Percentiles rank a stretch among this genome's conserved stretches.
phyloP scores from a whole-genome alignment of 2,113 vertebrate species.

The Acanthochromis polyacanthus region DNA sequence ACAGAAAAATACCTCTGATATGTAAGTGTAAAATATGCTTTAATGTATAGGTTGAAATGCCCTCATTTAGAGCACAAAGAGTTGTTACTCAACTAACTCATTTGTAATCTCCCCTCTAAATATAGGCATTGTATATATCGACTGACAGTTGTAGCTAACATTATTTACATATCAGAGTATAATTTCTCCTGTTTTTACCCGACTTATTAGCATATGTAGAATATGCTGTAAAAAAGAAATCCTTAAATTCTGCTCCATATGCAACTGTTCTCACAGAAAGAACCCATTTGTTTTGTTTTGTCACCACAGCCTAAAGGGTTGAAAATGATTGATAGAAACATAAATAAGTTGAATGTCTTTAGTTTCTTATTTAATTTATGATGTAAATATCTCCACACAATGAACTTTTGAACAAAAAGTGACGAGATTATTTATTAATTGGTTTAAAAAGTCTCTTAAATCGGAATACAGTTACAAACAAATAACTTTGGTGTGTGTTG shows the following conservation, averaged over 20 bases:
- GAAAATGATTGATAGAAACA: slow-evolving; percentile 33
- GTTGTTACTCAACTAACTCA: slow-evolving; percentile 10
- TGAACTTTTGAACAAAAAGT: slow-evolving; percentile 92
- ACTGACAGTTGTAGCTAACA: slow-evolving; percentile 28
- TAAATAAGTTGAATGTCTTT: slow-evolving; percentile 88
- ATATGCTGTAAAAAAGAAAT: slow-evolving; percentile 34
- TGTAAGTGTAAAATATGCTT: slow-evolving; percentile 55
- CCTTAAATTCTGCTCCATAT: slow-evolving; percentile 37
- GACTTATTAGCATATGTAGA: slow-evolving; percentile 33
- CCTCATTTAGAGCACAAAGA: slow-evolving; percentile 3
- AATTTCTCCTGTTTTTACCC: slow-evolving; percentile 53
- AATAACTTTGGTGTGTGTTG: slow-evolving; percentile 36
- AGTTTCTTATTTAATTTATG: slow-evolving; percentile 96
- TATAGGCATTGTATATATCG: slow-evolving; percentile 40
- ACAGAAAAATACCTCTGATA: slow-evolving; percentile 55
- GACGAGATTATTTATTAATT: slow-evolving; percentile 99
- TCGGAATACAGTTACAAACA: slow-evolving; percentile 92
- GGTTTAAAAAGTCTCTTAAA: slow-evolving; percentile 87
- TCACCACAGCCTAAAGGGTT: slow-evolving; percentile 28
- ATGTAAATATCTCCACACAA: slow-evolving; percentile 94
- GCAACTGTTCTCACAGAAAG: slow-evolving; percentile 39
- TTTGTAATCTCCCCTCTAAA: slow-evolving; percentile 30
- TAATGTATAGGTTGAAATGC: slow-evolving; percentile 39
- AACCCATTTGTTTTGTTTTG: background rate
- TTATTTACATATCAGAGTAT: slow-evolving; percentile 63